Evolutionary conservation across 2,797 vertebrate genomes (phyloP), one percentile per base, ranked within the genome.

Genomic region (Meda fulgida): DNA sequence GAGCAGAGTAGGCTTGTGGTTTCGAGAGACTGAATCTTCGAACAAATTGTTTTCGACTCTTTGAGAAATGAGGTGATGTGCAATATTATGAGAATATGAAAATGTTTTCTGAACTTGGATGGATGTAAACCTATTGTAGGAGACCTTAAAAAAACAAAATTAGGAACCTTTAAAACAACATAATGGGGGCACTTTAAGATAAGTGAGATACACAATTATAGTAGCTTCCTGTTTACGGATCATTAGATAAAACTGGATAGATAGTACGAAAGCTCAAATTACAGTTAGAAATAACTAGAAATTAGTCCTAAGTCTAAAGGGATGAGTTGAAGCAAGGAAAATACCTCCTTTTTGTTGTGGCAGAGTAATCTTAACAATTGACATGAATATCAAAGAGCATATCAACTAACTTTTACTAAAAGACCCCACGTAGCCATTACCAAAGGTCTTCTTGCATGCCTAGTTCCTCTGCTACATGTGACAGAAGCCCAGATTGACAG

Each of bases 401-500:
- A 40, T 9, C 34, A 40, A 40, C 46, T 75, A 51, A 55, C 5
- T 76, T 76, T 76, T 76, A 31, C 31, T 21, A 23, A 76, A 36
- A 55, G 31, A 53, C 21, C 19, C 48, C 19, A 13, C 1, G 26
- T 34, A 31, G 71, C 18, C 1, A n/a, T 55, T 78, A 51, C 40
- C 9, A 7, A 65, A 73, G 58, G 69, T 76, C 8, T 38, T 26
- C 46, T 51, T 72, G 60, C 16, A 65, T 55, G 51, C 5, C 23
- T 51, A 38, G 21, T 79, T 79, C 21, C 71, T 26, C 14, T 46
- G 31, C 31, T 65, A n/a, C 26, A 19, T 34, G 73, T 53, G 78
- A 53, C 38, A 55, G 66, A 75, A 53, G 58, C 51, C 67, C n/a
- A 51, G 48, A 88, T 77, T 89, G 70, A 81, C 53, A 84, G 84